Percentiles rank a stretch among this genome's conserved stretches.
These are phyloP conservation scores for Drosophila aff. DNA, from an alignment of 1,140 invertebrate genomes.

Conservation along the genomic window DNA sequence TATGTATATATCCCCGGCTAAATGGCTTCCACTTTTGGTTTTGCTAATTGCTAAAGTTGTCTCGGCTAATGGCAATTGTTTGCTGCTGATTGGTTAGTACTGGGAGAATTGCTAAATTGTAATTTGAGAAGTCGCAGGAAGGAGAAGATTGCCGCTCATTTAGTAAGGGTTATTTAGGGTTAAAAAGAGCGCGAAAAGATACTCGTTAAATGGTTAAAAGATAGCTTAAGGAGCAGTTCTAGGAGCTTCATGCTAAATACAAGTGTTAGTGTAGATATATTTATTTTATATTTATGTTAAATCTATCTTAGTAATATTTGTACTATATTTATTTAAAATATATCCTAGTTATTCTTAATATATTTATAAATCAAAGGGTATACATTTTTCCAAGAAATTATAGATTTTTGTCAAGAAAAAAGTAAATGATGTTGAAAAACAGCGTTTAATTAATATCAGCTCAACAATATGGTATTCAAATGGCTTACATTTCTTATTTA, in stretches of 20 bases:
- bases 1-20: neutral
- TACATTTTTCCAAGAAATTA: neutral
- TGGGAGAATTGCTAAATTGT: constrained; percentile 31
- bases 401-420: neutral
- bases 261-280: neutral
- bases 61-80: constrained; percentile 36
- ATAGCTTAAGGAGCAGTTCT: neutral
- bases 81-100: constrained; percentile 35
- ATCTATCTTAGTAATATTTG: neutral
- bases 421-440: neutral
- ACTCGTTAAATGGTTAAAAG: neutral
- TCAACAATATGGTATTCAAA: neutral
- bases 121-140: constrained; percentile 23
- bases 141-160: constrained; percentile 10
- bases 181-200: neutral
- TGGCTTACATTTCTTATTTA: neutral
- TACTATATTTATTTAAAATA: neutral
- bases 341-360: too few relatives aligned
- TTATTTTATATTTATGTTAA: too few relatives aligned
- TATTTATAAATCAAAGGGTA: neutral
- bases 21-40: constrained; percentile 37
- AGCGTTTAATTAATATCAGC: neutral
- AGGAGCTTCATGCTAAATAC: neutral
- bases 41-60: constrained; percentile 34
- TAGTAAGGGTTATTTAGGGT: neutral